Conservation (phyloP, 2,888 invertebrate genomes). For the Platerodrilus igneus region DNA sequence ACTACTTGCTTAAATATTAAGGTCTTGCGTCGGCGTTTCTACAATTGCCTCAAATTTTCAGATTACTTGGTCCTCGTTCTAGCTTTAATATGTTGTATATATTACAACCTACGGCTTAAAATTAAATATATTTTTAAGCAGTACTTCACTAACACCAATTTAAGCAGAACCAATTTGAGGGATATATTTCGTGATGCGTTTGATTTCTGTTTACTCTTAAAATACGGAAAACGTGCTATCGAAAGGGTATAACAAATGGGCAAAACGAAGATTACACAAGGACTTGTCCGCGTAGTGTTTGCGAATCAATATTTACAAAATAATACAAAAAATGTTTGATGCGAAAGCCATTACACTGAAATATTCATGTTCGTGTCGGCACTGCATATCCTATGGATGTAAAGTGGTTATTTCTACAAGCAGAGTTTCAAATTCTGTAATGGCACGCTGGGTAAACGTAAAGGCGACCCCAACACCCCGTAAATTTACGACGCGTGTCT, state of each 20-base stretch:
- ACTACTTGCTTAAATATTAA: no score
- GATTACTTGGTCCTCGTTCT: no score
- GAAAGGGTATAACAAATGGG: constrained; percentile 26
- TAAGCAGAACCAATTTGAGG: constrained; percentile 11
- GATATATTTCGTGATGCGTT: constrained; percentile 11
- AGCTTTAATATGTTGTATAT: no score
- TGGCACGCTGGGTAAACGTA: constrained; percentile 31
- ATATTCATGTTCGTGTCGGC: constrained; percentile 45
- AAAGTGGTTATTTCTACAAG: constrained; percentile 36
- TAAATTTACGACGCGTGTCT: constrained; percentile 27
- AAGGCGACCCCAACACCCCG: constrained; percentile 24
- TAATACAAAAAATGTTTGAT: constrained; percentile 33
- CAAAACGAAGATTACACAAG: constrained; percentile 28
- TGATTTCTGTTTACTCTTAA: constrained; percentile 18
- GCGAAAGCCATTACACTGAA: constrained; percentile 39
- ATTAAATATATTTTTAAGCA: no score
- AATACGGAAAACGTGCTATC: constrained; percentile 19
- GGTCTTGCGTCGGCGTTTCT: no score
- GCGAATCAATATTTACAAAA: constrained; percentile 39
- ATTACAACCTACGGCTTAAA: no score
- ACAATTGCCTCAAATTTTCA: no score
- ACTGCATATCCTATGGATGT: constrained; percentile 39
- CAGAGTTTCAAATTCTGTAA: constrained; percentile 34
- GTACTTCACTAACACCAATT: no score
- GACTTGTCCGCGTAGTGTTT: constrained; percentile 34